Percentiles rank a stretch among this genome's conserved stretches.
phyloP scores from a whole-genome alignment of 1,140 invertebrate species.

The Plodia interpunctella region DNA sequence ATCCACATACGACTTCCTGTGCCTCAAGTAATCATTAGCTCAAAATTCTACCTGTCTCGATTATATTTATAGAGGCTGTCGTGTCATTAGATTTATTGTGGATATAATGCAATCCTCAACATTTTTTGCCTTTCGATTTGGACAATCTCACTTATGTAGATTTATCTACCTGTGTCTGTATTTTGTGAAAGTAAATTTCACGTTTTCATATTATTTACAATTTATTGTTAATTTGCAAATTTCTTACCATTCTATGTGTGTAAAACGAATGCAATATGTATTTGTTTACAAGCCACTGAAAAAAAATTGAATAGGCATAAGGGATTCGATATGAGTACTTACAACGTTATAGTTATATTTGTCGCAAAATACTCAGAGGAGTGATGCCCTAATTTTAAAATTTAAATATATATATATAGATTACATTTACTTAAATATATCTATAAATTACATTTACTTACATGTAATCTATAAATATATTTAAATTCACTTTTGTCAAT shows the following conservation, averaged over 20 bases:
- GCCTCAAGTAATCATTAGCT: conserved; percentile 46
- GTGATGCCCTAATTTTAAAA: too few relatives aligned
- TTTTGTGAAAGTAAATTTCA: background rate
- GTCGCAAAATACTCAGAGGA: background rate
- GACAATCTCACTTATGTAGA: conserved; percentile 15
- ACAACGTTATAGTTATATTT: too few relatives aligned
- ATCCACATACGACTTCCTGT: conserved; percentile 16
- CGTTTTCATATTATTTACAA: background rate
- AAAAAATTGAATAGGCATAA: too few relatives aligned
- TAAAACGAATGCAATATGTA: too few relatives aligned
- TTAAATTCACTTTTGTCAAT: background rate
- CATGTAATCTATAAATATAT: too few relatives aligned
- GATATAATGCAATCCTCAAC: conserved; percentile 68
- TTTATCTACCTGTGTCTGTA: conserved; percentile 1
- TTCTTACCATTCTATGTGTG: too few relatives aligned
- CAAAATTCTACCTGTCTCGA: conserved; percentile 73
- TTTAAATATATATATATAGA: too few relatives aligned
- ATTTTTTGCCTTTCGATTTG: conserved; percentile 55
- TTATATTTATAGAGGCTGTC: conserved; percentile 73
- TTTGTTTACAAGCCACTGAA: too few relatives aligned
- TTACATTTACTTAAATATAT: too few relatives aligned
- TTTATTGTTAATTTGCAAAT: too few relatives aligned
- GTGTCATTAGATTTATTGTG: conserved; percentile 76
- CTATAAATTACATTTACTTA: too few relatives aligned
- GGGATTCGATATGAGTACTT: too few relatives aligned